These are phyloP conservation scores for Adelges cooleyi DNA, from an alignment of 1,140 invertebrate genomes.

Conservation along the genomic window DNA sequence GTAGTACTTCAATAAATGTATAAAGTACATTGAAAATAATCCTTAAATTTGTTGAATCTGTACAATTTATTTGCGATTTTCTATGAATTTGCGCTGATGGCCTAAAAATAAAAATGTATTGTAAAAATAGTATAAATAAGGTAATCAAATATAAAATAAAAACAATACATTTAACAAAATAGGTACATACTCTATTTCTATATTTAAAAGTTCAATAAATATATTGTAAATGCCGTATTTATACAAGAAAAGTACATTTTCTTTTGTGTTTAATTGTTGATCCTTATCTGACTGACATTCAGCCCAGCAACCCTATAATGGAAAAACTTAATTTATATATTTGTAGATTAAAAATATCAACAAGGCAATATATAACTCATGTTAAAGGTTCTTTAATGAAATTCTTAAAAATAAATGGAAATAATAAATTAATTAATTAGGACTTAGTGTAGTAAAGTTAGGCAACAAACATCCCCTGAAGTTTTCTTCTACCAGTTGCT, in stretches of 20 bases:
- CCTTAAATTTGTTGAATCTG: constrained; percentile 82
- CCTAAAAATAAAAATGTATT: constrained; percentile 35
- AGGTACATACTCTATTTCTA: constrained; percentile 70
- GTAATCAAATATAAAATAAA: too few relatives aligned
- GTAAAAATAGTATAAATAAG: too few relatives aligned
- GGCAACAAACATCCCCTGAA: too few relatives aligned
- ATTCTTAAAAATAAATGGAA: too few relatives aligned
- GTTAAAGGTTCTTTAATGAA: too few relatives aligned
- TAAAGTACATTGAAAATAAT: constrained; percentile 87
- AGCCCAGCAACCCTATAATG: constrained; percentile 60
- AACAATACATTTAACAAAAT: too few relatives aligned
- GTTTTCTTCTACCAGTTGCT: too few relatives aligned
- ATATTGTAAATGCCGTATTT: constrained; percentile 76
- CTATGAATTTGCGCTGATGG: constrained; percentile 60
- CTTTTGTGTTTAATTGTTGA: constrained; percentile 64
- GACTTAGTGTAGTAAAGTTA: too few relatives aligned
- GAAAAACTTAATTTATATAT: neutral
- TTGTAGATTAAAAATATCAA: too few relatives aligned
- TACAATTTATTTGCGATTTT: constrained; percentile 79
- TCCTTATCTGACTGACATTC: constrained; percentile 84
- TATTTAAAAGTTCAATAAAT: constrained; percentile 82
- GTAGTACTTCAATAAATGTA: constrained; percentile 83
- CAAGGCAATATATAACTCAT: too few relatives aligned
- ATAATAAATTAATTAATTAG: too few relatives aligned
- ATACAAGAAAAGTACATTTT: constrained; percentile 80